Evolutionary conservation across 1,140 invertebrate genomes (phyloP).

Genomic region (Episyrphus balteatus): DNA sequence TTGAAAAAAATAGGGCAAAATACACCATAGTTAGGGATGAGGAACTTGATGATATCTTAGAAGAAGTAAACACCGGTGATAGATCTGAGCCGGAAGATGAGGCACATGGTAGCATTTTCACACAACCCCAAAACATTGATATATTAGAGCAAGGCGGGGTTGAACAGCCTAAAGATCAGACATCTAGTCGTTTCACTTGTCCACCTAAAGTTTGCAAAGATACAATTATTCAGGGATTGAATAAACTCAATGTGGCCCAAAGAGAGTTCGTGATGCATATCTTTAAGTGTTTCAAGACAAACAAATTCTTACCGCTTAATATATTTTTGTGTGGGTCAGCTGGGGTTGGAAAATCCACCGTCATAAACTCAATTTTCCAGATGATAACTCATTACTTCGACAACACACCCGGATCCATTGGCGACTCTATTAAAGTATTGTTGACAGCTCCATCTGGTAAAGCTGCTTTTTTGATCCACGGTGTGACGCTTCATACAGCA

Average conservation of each 20-base stretch:
- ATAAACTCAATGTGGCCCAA: not conserved
- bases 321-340: not conserved
- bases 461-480: constrained; percentile 22
- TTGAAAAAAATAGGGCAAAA: not conserved
- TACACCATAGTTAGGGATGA: not conserved
- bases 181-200: not conserved
- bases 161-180: not conserved
- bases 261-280: not conserved
- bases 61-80: not conserved
- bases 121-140: not conserved
- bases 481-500: constrained; percentile 22
- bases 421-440: not conserved
- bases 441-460: constrained; percentile 17
- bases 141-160: not conserved
- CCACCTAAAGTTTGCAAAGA: not conserved
- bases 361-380: not conserved
- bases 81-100: not conserved
- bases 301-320: not conserved
- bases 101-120: not conserved
- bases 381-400: not conserved
- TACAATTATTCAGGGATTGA: not conserved
- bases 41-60: not conserved
- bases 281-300: not conserved
- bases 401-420: not conserved
- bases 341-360: not conserved